Base-by-base conservation (phyloP, 37 sponge, comb jelly and placozoan species). In the Ianthella basta region DNA sequence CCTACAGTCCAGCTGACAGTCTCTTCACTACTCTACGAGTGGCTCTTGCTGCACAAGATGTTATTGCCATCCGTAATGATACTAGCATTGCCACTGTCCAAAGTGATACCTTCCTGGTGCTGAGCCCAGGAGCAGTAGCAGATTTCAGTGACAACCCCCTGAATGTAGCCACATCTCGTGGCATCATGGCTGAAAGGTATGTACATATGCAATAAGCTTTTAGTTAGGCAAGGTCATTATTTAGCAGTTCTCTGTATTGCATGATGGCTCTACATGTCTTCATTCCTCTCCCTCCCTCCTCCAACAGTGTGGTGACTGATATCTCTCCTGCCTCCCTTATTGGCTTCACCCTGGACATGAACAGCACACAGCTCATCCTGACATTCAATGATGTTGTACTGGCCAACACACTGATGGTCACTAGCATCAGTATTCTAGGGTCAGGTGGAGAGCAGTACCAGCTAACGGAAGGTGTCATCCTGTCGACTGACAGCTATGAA, bases 371-470 rank as follows among this genome's bases (percentile, higher is more conserved):
- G 4, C 79, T 97, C 2, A 97, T 59, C n/a, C 85, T 97, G 29
- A 92, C 92, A 23, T 97, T 94, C 73, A 77, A 88, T 87, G 94
- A 97, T 55, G 91, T 92, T 18, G 91, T 97, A 8, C 53, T 82
- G 0, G 88, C 95, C 24, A 74, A 68, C 44, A 68, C 89, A 23
- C 86, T 94, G n/a, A 44, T 80, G 36, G 74, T 92, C 32, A 85
- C 86, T 0, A 65, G 37, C 0, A 83, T 96, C 59, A 94, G 92
- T 29, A 74, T 97, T 14, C 82, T 60, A 25, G 88, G 92, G 54
- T 56, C 79, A 15, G 32, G 55, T 83, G 91, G 88, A 25, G n/a
- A 60, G 44, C 77, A 80, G 19, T 97, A 92, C 41, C 33, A 68
- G 6, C 59, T 97, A 50, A 90, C 89, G 41, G 97, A 92, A 56